phyloP scores from a whole-genome alignment of 1,140 invertebrate genomes.

The Heterodera carotae region DNA sequence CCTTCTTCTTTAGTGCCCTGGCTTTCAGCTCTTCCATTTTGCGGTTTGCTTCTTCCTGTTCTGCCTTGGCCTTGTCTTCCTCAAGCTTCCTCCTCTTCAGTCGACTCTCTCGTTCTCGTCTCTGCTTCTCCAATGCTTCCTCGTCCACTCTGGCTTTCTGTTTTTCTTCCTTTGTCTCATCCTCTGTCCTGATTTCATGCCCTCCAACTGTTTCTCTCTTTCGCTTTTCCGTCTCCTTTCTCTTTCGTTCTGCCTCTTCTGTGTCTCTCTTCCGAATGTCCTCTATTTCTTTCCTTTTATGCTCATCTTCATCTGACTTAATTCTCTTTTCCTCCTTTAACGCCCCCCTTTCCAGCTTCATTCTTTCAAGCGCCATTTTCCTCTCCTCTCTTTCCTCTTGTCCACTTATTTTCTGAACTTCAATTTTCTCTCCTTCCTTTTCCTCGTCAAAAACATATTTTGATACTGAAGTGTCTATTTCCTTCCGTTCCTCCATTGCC shows the following conservation, averaged over 20 bases:
- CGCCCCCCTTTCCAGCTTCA: constrained; percentile 21
- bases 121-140: neutral
- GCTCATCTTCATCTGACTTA: constrained; percentile 25
- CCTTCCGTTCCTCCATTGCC: constrained; percentile 4
- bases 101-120: neutral
- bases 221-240: constrained; percentile 19
- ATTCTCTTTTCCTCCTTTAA: constrained; percentile 16
- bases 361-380: constrained; percentile 22
- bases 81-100: constrained; percentile 23
- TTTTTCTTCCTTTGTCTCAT: constrained; percentile 14
- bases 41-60: neutral
- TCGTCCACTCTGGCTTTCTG: neutral
- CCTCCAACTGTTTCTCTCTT: neutral
- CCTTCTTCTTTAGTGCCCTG: neutral
- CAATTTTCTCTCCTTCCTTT: neutral
- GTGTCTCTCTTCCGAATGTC: constrained; percentile 23
- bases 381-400: constrained; percentile 27
- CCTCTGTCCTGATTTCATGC: neutral
- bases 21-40: constrained; percentile 11
- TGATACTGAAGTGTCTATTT: neutral
- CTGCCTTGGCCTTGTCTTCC: constrained; percentile 29
- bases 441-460: neutral
- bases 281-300: constrained; percentile 15
- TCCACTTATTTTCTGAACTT: constrained; percentile 11
- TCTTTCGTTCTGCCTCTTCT: constrained; percentile 31